Evolutionary conservation across 2,113 vertebrate species (phyloP), one percentile per base, ranked within the genome.

Genomic region (Trogon melanurus): DNA sequence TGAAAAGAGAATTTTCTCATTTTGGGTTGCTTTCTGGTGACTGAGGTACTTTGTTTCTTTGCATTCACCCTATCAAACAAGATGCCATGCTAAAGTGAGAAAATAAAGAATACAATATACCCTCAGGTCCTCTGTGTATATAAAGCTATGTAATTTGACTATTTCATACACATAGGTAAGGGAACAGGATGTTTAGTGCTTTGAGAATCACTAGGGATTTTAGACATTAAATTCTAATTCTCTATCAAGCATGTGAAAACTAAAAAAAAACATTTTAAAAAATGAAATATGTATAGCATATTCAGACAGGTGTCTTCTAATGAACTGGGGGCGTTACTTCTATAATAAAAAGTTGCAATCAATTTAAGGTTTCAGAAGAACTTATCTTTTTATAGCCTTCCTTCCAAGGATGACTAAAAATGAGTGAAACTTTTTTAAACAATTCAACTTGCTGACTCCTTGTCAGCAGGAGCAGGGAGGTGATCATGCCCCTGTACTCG

Each of bases 191-290:
- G 7, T 50, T 64, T 16, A 62, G 19, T 50, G 32, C 51, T 87
- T 74, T 66, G 32, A 71, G 29, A 87, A 72, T n/a, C 29, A 53
- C 51, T 65, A 79, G 5, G 7, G n/a, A 56, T 73, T 93, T 85
- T 32, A 62, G 50, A 57, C 3, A 50, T 57, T 26, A 76, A 25
- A 76, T 48, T 61, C 11, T 79, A 88, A 32, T 57, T 80, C 41
- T 64, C 19, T 66, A 44, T 1, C 0, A 2, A 2, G 0, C 2
- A 4, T 30, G 23, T 45, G 30, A 73, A 76, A 90, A 27, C 1
- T 7, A 18, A 83, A 72, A 41, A 47, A 7, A 47, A 47, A 47
- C 9, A 41, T 41, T 41, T 41, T 3, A 60, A 56, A 56, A 29
- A 8, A 17, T n/a, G 13, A 70, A 83, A 44, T 65, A 47, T 78